Conservation (phyloP, 1,140 invertebrate species). For the Mesaphorura yosii region DNA sequence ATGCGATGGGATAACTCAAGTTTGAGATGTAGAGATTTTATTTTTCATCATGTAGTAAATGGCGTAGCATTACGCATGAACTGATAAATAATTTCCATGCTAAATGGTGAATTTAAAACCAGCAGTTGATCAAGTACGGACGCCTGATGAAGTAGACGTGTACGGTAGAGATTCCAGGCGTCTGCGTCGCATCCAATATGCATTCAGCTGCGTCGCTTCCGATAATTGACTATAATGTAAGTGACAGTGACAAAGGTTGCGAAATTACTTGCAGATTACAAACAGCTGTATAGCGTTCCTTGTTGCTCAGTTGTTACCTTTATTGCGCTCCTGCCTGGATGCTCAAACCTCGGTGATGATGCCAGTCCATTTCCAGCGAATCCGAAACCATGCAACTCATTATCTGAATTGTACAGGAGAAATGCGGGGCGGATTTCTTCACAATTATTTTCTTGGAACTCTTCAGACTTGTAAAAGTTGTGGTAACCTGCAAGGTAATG, state of each 20-base stretch:
- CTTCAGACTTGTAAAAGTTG: conserved; percentile 13
- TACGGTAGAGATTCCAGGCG: not conserved
- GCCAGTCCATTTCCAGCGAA: not conserved
- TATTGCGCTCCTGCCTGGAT: conserved; percentile 16
- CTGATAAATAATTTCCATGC: no score
- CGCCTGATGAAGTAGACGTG: not conserved
- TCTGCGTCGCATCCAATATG: not conserved
- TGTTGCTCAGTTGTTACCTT: conserved; percentile 10
- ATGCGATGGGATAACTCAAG: not conserved
- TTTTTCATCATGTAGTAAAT: not conserved
- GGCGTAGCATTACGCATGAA: no score
- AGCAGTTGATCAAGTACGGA: not conserved
- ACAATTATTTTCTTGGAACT: conserved; percentile 6
- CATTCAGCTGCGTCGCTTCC: not conserved
- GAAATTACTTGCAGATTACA: not conserved
- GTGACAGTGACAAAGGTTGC: not conserved
- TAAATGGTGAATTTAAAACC: not conserved
- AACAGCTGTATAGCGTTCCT: no score
- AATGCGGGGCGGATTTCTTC: conserved; percentile 4
- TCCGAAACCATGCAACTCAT: conserved; percentile 15
- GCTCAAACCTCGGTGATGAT: conserved; percentile 10
- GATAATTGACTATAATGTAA: not conserved
- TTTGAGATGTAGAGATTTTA: no score
- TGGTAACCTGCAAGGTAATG: conserved; percentile 8
- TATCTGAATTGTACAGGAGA: conserved; percentile 9